Percentiles rank a stretch among this genome's conserved stretches.
phyloP scores from a whole-genome alignment of 2,888 invertebrate species.

The Caenorhabditis sp. region DNA sequence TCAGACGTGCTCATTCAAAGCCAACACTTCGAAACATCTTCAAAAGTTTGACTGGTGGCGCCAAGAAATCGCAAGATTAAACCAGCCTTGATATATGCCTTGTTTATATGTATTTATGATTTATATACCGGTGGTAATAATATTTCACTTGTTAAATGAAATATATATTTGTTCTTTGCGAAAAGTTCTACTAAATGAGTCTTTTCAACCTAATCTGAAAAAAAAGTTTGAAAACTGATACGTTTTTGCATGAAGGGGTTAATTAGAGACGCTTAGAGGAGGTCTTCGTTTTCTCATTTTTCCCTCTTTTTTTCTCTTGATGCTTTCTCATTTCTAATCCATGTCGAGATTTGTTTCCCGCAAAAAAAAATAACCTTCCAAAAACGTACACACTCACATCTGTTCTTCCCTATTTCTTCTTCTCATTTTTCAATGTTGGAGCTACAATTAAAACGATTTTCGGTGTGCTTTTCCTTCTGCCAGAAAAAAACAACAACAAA shows the following conservation, averaged over 20 bases:
- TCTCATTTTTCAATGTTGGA: too few relatives aligned
- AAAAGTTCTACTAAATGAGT: too few relatives aligned
- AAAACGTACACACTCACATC: not conserved
- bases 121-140: not conserved
- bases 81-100: not conserved
- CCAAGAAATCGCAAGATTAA: slow-evolving; percentile 26
- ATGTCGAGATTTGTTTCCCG: not conserved
- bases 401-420: not conserved
- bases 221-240: not conserved
- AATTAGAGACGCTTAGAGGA: not conserved
- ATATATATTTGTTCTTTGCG: too few relatives aligned
- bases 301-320: not conserved
- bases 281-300: not conserved
- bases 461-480: not conserved
- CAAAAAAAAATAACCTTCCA: not conserved
- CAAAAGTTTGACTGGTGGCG: slow-evolving; percentile 58
- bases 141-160: too few relatives aligned
- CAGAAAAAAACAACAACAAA: not conserved
- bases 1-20: slow-evolving; percentile 55
- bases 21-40: slow-evolving; percentile 57
- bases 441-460: not conserved
- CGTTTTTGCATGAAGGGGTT: not conserved
- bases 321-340: not conserved
- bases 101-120: not conserved
- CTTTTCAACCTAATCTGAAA: not conserved